Evolutionary conservation across 2,888 invertebrate species (phyloP).

Genomic region (Cacoxenus indagator): DNA sequence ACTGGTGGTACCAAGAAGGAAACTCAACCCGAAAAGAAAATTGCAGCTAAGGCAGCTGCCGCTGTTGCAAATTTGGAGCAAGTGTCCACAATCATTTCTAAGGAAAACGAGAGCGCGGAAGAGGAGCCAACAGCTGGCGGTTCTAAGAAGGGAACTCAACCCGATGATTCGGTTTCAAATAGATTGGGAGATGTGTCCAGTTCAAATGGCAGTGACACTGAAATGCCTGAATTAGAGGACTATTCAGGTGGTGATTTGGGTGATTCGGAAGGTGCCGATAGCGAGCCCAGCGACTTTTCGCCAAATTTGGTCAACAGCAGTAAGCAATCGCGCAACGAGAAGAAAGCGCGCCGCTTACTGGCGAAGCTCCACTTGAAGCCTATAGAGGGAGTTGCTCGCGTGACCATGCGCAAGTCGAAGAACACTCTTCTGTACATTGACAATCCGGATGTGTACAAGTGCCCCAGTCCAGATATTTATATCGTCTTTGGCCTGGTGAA

Average conservation of each 20-base stretch:
- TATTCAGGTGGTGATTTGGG: neutral
- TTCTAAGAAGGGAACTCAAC: neutral
- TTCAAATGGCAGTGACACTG: neutral
- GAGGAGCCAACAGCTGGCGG: no score
- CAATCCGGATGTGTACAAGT: conserved; percentile 45
- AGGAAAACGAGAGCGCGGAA: no score
- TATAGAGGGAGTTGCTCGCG: conserved; percentile 41
- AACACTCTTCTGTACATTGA: conserved; percentile 46
- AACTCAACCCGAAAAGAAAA: no score
- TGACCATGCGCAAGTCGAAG: conserved; percentile 47
- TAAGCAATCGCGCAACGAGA: conserved; percentile 45
- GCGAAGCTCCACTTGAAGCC: conserved; percentile 44
- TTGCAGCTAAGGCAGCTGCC: no score
- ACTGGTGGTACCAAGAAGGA: no score
- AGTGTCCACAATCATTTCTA: no score
- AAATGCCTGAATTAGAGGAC: neutral
- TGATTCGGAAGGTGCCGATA: neutral
- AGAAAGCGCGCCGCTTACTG: conserved; percentile 49
- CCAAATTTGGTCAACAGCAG: neutral
- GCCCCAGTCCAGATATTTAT: conserved; percentile 35
- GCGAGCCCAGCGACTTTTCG: neutral
- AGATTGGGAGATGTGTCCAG: neutral
- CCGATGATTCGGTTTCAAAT: neutral
- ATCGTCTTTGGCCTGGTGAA: conserved; percentile 46
- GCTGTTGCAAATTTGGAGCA: no score